Evolutionary conservation across 2,113 vertebrate genomes (phyloP), one percentile per base, ranked within the genome.

Genomic region (Pheucticus melanocephalus): DNA sequence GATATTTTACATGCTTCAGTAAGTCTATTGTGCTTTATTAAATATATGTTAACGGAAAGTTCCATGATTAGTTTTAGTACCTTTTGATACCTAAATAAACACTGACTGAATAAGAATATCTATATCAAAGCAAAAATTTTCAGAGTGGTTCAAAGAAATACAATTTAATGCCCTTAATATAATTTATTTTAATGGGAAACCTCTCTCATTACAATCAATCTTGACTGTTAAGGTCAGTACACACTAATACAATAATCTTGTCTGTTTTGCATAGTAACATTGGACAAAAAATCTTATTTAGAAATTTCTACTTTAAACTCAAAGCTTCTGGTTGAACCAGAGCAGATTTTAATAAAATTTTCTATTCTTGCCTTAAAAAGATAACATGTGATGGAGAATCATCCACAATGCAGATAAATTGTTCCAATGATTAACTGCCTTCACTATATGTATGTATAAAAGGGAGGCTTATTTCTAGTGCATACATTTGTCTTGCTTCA

Each of bases 331-430:
- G 14, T 88, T 95, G 76, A 96, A 83, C n/a, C 28, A 88, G 48
- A 90, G 48, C 44, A 78, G 64, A 66, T 88, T 96, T 93, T 82
- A 94, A 88, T 95, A 93, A 84, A 64, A 88, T 86, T 75, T 86
- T 92, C 85, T 93, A 45, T 85, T 94, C 90, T 83, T 88, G 88
- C 80, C 68, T 92, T 86, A 86, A 82, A 77, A 95, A 93, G 90
- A 95, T 92, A 93, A 86, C 91, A 88, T 76, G 69, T 95, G 92
- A 93, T 95, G 93, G 82, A 97, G 95, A 90, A 93, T 94, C 72
- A 48, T 95, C 80, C 68, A 83, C 85, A 95, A 83, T 88, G 44
- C 48, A 83, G 92, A 94, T 86, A 93, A 94, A 93, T 93, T 93
- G 85, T 92, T 90, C 47, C 48, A 84, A 79, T 94, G 94, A 94